Evolutionary conservation across 1,140 invertebrate genomes (phyloP).

Genomic region (Drosophila quadrilineata): DNA sequence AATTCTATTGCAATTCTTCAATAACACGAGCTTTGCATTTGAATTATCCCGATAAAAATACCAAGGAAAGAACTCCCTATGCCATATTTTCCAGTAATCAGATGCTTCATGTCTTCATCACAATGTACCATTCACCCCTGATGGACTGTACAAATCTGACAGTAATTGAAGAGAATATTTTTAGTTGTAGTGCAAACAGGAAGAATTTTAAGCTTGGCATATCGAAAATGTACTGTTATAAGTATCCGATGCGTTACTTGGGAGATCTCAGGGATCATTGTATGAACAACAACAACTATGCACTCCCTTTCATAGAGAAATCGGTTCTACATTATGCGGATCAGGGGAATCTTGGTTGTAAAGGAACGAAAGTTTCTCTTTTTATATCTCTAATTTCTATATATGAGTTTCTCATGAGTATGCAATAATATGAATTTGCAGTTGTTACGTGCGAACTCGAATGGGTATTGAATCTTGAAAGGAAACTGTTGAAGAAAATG

Average conservation of each 20-base stretch:
- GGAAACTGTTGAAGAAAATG: constrained; percentile 38
- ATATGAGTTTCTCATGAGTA: too few species aligned
- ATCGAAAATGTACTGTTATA: constrained; percentile 6
- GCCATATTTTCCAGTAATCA: background rate
- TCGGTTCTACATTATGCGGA: constrained; percentile 18
- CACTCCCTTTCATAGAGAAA: too few species aligned
- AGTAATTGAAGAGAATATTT: background rate
- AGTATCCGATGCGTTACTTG: constrained; percentile 1
- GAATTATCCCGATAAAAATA: background rate
- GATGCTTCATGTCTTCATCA: constrained; percentile 3
- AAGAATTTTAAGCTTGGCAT: background rate
- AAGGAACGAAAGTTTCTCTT: too few species aligned
- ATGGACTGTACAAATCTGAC: background rate
- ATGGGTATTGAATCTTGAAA: background rate
- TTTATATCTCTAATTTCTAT: too few species aligned
- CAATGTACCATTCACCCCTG: constrained; percentile 14
- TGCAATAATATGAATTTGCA: background rate
- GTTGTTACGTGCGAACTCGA: background rate
- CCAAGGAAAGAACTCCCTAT: background rate
- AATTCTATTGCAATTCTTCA: background rate
- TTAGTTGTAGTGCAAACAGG: background rate
- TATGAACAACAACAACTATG: background rate
- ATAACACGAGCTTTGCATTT: background rate
- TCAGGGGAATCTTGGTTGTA: too few species aligned
- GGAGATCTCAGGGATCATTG: constrained; percentile 1